phyloP scores from a whole-genome alignment of 2,888 invertebrate genomes.

The Rosalia funebris region DNA sequence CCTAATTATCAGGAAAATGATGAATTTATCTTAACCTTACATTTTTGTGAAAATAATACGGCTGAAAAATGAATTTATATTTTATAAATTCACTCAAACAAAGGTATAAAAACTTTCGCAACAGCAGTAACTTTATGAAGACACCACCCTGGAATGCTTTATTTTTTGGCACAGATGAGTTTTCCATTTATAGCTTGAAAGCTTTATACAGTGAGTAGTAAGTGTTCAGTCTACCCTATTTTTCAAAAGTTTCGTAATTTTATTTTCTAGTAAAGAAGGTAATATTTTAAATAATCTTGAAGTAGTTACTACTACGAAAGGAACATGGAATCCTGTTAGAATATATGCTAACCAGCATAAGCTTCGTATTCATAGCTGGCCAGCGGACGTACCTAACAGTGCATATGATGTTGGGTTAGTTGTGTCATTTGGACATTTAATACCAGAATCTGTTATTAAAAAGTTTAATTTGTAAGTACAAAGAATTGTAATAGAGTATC shows the following conservation, averaged over 20 bases:
- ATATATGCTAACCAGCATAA: conserved; percentile 74
- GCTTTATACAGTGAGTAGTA: conserved; percentile 75
- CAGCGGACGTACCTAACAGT: conserved; percentile 55
- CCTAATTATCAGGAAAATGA: neutral
- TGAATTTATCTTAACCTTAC: neutral
- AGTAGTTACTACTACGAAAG: conserved; percentile 76
- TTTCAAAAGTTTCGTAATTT: conserved; percentile 6
- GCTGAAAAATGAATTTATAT: neutral
- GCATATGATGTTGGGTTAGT: conserved; percentile 88
- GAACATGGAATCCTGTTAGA: conserved; percentile 72
- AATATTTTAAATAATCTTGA: conserved; percentile 69
- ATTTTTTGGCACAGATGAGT: conserved; percentile 88
- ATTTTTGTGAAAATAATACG: neutral
- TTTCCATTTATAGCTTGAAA: conserved; percentile 80
- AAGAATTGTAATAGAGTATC: no score
- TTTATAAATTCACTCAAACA: neutral
- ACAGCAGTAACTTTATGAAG: conserved; percentile 4
- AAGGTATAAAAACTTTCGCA: neutral
- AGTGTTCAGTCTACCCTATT: conserved; percentile 50
- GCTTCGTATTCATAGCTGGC: conserved; percentile 67
- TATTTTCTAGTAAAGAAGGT: conserved; percentile 66
- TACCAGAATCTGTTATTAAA: conserved; percentile 79
- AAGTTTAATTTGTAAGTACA: conserved; percentile 83
- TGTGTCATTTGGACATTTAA: conserved; percentile 93
- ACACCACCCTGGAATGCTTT: conserved; percentile 70